Conservation (phyloP, 2,888 invertebrate genomes). For the Apodemia mormo region DNA sequence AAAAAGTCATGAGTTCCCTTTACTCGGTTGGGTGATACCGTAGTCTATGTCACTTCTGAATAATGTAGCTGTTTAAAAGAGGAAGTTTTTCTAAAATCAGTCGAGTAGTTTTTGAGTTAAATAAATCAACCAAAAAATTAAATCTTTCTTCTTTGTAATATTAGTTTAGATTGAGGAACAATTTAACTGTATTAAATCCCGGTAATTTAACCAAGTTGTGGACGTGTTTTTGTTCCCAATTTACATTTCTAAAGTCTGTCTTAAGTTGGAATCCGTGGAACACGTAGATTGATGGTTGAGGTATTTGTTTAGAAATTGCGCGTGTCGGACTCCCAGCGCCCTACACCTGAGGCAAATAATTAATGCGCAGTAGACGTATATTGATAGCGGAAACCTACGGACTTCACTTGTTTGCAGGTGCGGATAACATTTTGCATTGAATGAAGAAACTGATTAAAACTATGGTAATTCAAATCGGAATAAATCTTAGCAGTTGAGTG, state of each 20-base stretch:
- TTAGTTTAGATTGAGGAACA: too few species aligned
- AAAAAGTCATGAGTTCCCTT: too few species aligned
- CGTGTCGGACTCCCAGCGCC: conserved; percentile 30
- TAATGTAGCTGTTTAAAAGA: too few species aligned
- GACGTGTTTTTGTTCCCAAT: conserved; percentile 1
- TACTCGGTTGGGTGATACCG: too few species aligned
- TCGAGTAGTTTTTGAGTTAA: too few species aligned
- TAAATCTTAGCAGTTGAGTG: background rate
- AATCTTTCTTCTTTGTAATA: too few species aligned
- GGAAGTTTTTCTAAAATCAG: too few species aligned
- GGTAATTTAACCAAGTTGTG: background rate
- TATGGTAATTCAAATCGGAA: conserved; percentile 8
- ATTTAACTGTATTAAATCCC: too few species aligned
- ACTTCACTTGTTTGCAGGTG: conserved; percentile 1
- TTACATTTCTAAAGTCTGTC: conserved; percentile 1
- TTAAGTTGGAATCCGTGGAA: conserved; percentile 23
- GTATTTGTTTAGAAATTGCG: conserved; percentile 42
- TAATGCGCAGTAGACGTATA: conserved; percentile 50
- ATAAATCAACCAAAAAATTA: too few species aligned
- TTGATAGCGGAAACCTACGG: conserved; percentile 41
- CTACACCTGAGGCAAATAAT: conserved; percentile 51
- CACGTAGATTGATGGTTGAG: conserved; percentile 38
- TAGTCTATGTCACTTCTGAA: too few species aligned
- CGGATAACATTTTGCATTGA: background rate
- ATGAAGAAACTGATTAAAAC: conserved; percentile 10